phyloP scores from a whole-genome alignment of 2,888 invertebrate genomes.

The Nyleta sp. region DNA sequence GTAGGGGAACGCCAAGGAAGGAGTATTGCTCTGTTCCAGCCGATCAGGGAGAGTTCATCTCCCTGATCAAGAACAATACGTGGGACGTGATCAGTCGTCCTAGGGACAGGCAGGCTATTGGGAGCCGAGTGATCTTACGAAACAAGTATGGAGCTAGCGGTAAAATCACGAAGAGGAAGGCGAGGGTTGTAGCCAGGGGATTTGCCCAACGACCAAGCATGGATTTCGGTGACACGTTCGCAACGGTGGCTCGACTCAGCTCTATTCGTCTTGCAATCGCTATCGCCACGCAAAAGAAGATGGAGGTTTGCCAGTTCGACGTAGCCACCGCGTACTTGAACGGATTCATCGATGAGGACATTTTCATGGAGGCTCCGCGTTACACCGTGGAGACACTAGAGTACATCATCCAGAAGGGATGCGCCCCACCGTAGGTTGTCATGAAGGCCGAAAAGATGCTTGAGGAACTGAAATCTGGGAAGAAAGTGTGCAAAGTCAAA shows the following conservation, averaged over 20 bases:
- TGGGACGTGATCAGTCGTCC: conserved; percentile 4
- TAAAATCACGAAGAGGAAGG: conserved; percentile 6
- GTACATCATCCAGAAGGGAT: conserved; percentile 5
- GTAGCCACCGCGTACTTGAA: conserved; percentile 59
- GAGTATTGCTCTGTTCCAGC: background rate
- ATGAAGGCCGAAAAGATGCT: background rate
- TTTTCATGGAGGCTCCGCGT: conserved; percentile 41
- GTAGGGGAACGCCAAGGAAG: background rate
- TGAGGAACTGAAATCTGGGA: conserved; percentile 3
- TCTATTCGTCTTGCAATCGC: conserved; percentile 6
- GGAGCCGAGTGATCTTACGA: conserved; percentile 2
- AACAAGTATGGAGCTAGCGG: conserved; percentile 2
- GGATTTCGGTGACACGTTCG: conserved; percentile 3
- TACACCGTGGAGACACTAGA: conserved; percentile 14
- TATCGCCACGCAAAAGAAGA: background rate
- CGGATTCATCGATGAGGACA: conserved; percentile 56
- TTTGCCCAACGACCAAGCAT: conserved; percentile 2
- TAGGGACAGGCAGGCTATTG: background rate
- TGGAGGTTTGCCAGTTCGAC: conserved; percentile 53
- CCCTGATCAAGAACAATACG: conserved; percentile 8
- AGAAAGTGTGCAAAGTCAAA: conserved; percentile 33
- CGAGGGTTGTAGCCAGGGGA: conserved; percentile 9
- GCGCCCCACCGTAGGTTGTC: background rate
- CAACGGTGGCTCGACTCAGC: conserved; percentile 6
- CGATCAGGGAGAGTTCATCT: background rate